Evolutionary conservation across 2,113 vertebrate species (phyloP).

Genomic region (Hemichromis elongatus): DNA sequence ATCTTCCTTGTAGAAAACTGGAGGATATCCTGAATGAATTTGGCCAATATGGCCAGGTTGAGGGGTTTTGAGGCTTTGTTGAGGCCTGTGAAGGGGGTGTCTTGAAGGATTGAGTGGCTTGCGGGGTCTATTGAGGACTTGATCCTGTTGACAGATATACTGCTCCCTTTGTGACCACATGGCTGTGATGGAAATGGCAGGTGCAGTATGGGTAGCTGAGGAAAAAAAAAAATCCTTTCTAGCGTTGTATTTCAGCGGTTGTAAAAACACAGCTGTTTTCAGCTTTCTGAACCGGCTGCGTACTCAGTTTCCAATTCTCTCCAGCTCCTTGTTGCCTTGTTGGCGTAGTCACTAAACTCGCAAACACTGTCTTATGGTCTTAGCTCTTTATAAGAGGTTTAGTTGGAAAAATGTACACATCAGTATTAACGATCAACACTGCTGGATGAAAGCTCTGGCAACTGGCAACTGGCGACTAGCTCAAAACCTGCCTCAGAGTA

Average conservation of each 20-base stretch:
- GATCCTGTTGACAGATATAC: slow-evolving; percentile 71
- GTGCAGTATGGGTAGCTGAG: slow-evolving; percentile 62
- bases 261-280: slow-evolving; percentile 78
- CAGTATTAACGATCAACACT: slow-evolving; percentile 57
- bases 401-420: slow-evolving; percentile 57
- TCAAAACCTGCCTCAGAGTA: slow-evolving; percentile 28
- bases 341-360: slow-evolving; percentile 58
- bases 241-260: slow-evolving; percentile 71
- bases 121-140: slow-evolving; percentile 66
- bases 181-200: slow-evolving; percentile 71
- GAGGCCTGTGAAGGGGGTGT: slow-evolving; percentile 37
- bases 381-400: slow-evolving; percentile 65
- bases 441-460: slow-evolving; percentile 41
- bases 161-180: slow-evolving; percentile 66
- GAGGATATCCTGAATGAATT: slow-evolving; percentile 24
- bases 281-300: slow-evolving; percentile 40
- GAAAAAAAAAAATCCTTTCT: slow-evolving; percentile 34
- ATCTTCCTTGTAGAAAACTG: slow-evolving; percentile 7
- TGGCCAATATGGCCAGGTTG: slow-evolving; percentile 30
- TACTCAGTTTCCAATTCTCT: slow-evolving; percentile 47
- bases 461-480: slow-evolving; percentile 31
- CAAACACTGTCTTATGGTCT: slow-evolving; percentile 68
- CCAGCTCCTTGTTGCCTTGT: slow-evolving; percentile 68
- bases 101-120: slow-evolving; percentile 60
- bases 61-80: slow-evolving; percentile 44